Evolutionary conservation across 2,797 vertebrate genomes (phyloP).

Genomic region (Scolopax rusticola): DNA sequence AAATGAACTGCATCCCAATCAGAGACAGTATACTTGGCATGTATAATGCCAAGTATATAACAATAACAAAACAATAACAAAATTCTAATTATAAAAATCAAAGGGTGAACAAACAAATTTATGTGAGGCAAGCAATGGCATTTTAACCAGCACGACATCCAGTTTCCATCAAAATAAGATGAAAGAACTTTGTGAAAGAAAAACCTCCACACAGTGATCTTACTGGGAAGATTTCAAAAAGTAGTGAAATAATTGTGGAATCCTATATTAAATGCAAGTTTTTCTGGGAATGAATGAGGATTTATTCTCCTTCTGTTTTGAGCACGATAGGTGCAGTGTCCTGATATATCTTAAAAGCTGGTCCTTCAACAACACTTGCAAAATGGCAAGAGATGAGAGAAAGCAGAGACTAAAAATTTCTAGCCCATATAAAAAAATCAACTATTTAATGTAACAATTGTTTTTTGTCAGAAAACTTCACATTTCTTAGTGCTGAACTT

Average conservation of each 20-base stretch:
- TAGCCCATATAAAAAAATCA: neutral
- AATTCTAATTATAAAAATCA: neutral
- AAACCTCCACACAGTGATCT: neutral
- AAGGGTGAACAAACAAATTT: neutral
- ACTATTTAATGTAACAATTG: neutral
- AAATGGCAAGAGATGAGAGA: neutral
- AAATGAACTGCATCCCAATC: neutral
- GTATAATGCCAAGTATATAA: neutral
- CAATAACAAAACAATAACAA: neutral
- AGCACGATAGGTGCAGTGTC: neutral
- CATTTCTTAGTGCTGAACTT: neutral
- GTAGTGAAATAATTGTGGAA: neutral
- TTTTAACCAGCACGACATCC: neutral
- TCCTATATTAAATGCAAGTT: neutral
- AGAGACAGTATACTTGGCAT: neutral
- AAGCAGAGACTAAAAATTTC: neutral
- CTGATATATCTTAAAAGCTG: neutral
- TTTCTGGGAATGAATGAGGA: neutral
- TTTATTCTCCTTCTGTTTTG: neutral
- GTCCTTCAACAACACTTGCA: neutral
- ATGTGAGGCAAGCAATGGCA: neutral
- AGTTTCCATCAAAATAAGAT: neutral
- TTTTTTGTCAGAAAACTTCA: neutral
- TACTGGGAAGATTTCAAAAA: neutral
- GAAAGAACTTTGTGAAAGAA: neutral